These are phyloP conservation scores for Mugil cephalus DNA, from an alignment of 2,113 vertebrate genomes.

Conservation along the genomic window DNA sequence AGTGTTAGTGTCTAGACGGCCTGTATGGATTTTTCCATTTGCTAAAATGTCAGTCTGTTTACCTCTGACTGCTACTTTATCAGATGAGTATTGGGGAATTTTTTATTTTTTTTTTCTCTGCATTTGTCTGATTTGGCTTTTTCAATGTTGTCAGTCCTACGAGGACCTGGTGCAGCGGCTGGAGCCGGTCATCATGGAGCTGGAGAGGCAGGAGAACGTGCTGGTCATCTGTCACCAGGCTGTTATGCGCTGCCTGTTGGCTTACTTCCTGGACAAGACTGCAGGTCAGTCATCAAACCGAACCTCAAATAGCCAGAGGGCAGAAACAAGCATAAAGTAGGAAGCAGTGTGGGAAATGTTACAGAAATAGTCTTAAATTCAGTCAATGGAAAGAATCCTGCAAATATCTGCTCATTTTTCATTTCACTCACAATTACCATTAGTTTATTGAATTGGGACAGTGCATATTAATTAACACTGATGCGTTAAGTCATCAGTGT, in stretches of 20 bases:
- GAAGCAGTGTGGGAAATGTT: too few relatives aligned
- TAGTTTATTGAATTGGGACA: too few relatives aligned
- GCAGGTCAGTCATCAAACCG: slow-evolving; percentile 83
- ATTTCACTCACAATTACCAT: too few relatives aligned
- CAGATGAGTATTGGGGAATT: neutral
- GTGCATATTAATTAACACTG: too few relatives aligned
- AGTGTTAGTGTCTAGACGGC: neutral
- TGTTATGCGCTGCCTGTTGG: slow-evolving; percentile 97
- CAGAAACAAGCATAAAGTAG: neutral
- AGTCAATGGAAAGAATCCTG: neutral
- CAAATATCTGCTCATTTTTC: neutral
- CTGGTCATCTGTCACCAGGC: slow-evolving; percentile 98
- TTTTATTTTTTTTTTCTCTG: neutral
- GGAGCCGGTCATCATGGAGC: slow-evolving; percentile 98
- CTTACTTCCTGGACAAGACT: slow-evolving; percentile 97
- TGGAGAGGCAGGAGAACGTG: slow-evolving; percentile 98
- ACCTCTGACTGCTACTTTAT: neutral
- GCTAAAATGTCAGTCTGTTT: slow-evolving; percentile 18
- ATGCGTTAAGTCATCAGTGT: too few relatives aligned
- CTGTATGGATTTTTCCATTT: slow-evolving; percentile 20
- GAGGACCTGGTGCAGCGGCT: slow-evolving; percentile 97
- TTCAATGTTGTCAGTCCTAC: slow-evolving; percentile 87
- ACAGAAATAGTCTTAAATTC: neutral
- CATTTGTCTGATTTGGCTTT: neutral
- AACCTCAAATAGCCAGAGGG: neutral